Percentiles rank a stretch among this genome's conserved stretches.
These are phyloP conservation scores for Phengaris alcon DNA, from an alignment of 2,888 invertebrate species.

Conservation along the genomic window DNA sequence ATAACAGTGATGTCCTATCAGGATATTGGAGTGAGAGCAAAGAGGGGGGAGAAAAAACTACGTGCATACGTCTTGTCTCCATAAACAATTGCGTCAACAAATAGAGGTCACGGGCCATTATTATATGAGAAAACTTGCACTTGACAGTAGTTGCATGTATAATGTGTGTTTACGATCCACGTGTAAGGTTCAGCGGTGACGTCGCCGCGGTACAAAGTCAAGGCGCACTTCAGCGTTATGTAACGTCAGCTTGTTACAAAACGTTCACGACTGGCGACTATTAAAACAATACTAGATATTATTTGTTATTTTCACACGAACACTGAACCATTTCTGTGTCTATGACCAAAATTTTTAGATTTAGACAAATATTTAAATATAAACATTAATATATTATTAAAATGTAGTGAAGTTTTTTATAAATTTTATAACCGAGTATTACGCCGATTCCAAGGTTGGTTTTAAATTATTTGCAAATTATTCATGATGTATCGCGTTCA, in stretches of 20 bases:
- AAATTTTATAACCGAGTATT: slow-evolving; percentile 23
- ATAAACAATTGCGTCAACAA: background rate
- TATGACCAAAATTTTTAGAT: background rate
- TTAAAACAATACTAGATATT: slow-evolving; percentile 1
- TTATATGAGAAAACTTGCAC: slow-evolving; percentile 29
- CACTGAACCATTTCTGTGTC: background rate
- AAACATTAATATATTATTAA: background rate
- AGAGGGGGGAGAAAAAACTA: background rate
- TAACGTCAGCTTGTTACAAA: slow-evolving; percentile 68
- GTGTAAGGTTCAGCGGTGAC: slow-evolving; percentile 60
- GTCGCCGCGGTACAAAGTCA: slow-evolving; percentile 68
- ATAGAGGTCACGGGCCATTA: slow-evolving; percentile 1
- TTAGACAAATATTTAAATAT: background rate
- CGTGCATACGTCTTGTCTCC: background rate
- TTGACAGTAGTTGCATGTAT: slow-evolving; percentile 29
- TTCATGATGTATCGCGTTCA: slow-evolving; percentile 28
- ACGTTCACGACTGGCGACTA: slow-evolving; percentile 50
- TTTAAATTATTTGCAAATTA: slow-evolving; percentile 28
- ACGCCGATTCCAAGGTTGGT: slow-evolving; percentile 22
- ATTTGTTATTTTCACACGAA: background rate
- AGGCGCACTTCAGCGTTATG: slow-evolving; percentile 65
- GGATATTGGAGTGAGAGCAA: background rate
- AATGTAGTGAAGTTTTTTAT: background rate
- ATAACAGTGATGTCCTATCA: background rate
- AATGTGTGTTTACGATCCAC: slow-evolving; percentile 65